Base-by-base conservation (phyloP, 2,113 vertebrate genomes). In the Haliaeetus leucogaster region DNA sequence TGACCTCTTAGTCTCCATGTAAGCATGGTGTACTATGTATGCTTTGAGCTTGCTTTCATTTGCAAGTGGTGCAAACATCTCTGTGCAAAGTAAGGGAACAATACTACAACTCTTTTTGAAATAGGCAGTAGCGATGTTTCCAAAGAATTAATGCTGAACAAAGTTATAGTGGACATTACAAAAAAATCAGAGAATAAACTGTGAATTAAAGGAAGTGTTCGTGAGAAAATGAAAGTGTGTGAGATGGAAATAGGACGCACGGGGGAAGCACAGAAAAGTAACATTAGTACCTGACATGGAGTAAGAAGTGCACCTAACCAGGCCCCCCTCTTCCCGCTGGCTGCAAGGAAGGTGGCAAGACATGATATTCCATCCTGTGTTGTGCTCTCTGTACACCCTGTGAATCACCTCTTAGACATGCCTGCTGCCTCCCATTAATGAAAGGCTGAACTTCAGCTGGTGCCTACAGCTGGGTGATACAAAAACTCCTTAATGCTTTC, bases 291-390 rank as follows among this genome's bases (percentile, higher is more conserved):
- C 34, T 65, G 47, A 56, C 13, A 6, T 19, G 23, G 38, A 30
- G 16, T 23, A 82, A 43, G 43, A 84, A 59, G 18, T 36, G 8
- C 12, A 32, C 7, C 8, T 45, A 52, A 19, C 16, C 20, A 27
- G 77, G 5, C 13, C 4, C 4, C 6, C 4, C 20, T 73, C 20
- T 53, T 78, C 32, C n/a, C 0, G 0, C n/a, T 27, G 30, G 34
- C n/a, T 58, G 26, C 19, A n/a, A 47, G 27, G 17, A 80, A 61
- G 32, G 32, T 50, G 55, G 61, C 34, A 78, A 52, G 36, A 43
- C 17, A 14, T 19, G 11, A 25, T 56, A 30, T 34, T 56, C 19
- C n/a, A 30, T 45, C n/a, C 27, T 86, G 20, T 43, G 22, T 56
- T n/a, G 19, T 43, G 38, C 25, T 40, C 14, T 55, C 42, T 19